Conservation (phyloP, 2,888 invertebrate genomes). For the Elmis aenea region DNA sequence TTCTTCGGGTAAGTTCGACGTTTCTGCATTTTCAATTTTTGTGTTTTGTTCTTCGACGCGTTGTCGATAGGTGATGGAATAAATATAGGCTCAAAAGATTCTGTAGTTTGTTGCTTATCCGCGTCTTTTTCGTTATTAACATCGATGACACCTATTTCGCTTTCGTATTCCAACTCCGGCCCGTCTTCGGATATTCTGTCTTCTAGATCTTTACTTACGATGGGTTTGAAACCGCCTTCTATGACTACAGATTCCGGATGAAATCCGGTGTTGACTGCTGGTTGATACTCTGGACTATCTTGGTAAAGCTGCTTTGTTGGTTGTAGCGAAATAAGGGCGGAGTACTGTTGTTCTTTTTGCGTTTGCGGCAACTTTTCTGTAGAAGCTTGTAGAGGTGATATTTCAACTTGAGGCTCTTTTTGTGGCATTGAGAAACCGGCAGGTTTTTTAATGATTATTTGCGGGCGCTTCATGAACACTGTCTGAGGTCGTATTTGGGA, state of each 20-base stretch:
- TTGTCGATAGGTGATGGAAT: constrained; percentile 73
- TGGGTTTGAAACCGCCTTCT: constrained; percentile 81
- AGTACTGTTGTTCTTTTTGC: constrained; percentile 24
- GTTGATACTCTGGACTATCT: constrained; percentile 31
- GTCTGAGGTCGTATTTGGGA: constrained; percentile 10
- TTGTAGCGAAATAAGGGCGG: constrained; percentile 11
- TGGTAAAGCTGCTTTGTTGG: constrained; percentile 15
- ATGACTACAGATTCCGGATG: constrained; percentile 76
- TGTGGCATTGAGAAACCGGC: not conserved
- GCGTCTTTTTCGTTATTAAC: constrained; percentile 49
- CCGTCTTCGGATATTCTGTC: constrained; percentile 48
- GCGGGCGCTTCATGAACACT: constrained; percentile 4
- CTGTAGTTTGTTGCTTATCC: constrained; percentile 48
- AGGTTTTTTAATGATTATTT: not conserved
- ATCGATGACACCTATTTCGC: constrained; percentile 47
- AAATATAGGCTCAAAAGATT: constrained; percentile 70
- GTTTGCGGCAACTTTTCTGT: constrained; percentile 37
- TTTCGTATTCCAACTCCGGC: constrained; percentile 46
- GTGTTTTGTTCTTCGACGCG: constrained; percentile 33
- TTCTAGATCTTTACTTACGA: constrained; percentile 56
- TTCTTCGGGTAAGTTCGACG: constrained; percentile 37
- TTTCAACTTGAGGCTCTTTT: constrained; percentile 30
- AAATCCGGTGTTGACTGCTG: constrained; percentile 71
- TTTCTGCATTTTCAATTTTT: constrained; percentile 3
- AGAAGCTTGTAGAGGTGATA: constrained; percentile 39